Evolutionary conservation across 2,113 vertebrate species (phyloP), one percentile per base, ranked within the genome.

Genomic region (Phainopepla nitens): DNA sequence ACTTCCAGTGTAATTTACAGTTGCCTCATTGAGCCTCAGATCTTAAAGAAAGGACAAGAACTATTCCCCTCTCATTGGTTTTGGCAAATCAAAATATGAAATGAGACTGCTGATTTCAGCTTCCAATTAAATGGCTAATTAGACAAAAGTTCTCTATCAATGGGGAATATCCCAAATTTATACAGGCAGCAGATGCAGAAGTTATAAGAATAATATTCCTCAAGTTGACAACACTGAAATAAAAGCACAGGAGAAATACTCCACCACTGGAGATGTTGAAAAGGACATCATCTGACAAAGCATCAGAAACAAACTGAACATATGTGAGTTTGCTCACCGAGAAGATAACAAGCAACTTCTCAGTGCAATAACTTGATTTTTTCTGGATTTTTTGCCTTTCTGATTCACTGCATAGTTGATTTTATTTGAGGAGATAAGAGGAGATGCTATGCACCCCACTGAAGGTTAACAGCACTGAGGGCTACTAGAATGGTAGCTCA

Each of bases 111-210:
- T 66, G 50, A 73, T 85, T 89, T 90, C 85, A 93, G 61, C 50
- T 92, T 92, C 81, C 61, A 87, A 51, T 94, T 88, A 96, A 96
- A 84, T 57, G 28, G 24, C 54, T 70, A 84, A 76, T 92, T 89
- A 91, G 31, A 45, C 33, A 86, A 65, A 91, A 80, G 28, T 60
- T 84, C 36, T 84, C 73, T 84, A 72, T 76, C 76, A 73, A 33
- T 42, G 44, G 77, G 66, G 54, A 93, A 90, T 91, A 85, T 73
- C 68, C 73, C 61, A 82, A 84, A 92, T 72, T 89, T 61, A 45
- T 71, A 58, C 36, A 92, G 54, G 51, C 23, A 92, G 44, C 41
- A 96, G 66, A 93, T 85, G 86, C 39, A 93, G 57, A 33, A 73
- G 4, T 57, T 87, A 78, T 18, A 50, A 54, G n/a, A 88, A 82